These are phyloP conservation scores for Tachina grossa DNA, from an alignment of 2,888 invertebrate species.

Conservation along the genomic window DNA sequence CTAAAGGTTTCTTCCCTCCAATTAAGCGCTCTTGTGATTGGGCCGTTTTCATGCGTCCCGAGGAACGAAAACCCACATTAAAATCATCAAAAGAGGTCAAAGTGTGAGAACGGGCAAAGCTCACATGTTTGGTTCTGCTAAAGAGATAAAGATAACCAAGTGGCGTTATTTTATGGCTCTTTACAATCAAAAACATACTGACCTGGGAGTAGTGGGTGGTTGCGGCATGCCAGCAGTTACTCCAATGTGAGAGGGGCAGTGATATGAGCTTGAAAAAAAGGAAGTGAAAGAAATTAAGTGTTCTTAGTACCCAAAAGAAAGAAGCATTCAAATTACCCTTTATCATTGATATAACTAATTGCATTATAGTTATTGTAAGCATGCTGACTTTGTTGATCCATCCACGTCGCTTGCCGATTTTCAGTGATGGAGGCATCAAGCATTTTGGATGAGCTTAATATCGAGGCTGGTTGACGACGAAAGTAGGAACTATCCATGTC, in stretches of 20 bases:
- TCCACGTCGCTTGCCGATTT: constrained; percentile 86
- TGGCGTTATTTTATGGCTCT: background rate
- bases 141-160: background rate
- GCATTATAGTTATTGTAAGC: constrained; percentile 75
- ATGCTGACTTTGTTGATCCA: constrained; percentile 83
- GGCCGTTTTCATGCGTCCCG: constrained; percentile 83
- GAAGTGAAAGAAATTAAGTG: background rate
- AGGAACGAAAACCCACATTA: constrained; percentile 82
- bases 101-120: constrained; percentile 94
- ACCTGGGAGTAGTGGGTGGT: constrained; percentile 79
- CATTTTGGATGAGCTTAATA: constrained; percentile 85
- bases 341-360: constrained; percentile 74
- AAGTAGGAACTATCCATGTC: constrained; percentile 92
- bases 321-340: constrained; percentile 76
- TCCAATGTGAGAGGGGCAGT: constrained; percentile 78
- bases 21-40: constrained; percentile 88
- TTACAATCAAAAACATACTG: background rate
- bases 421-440: constrained; percentile 70
- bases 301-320: background rate
- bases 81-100: constrained; percentile 92
- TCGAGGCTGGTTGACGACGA: constrained; percentile 89
- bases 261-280: constrained; percentile 76
- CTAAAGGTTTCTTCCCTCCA: constrained; percentile 87
- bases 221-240: constrained; percentile 84
- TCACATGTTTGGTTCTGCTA: constrained; percentile 93